Conservation (phyloP, 2,797 vertebrate species). For the Aulostomus chinensis region DNA sequence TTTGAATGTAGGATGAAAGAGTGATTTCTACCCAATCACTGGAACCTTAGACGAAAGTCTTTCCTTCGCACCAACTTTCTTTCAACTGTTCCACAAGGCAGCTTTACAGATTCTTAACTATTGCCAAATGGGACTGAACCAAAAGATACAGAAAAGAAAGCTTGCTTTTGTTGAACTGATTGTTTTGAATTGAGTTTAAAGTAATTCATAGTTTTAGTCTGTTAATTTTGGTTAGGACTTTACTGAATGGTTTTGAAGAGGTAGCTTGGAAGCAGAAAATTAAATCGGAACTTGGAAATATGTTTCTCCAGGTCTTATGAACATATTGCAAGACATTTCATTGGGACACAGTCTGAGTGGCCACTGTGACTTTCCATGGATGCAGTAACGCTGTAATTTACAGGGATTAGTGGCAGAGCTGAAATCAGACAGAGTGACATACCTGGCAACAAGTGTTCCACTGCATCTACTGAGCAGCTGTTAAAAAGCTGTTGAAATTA, state of each 20-base stretch:
- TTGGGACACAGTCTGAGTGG: conserved; percentile 39
- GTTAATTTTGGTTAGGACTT: neutral
- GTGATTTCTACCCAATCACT: conserved; percentile 64
- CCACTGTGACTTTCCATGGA: conserved; percentile 68
- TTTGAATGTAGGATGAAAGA: conserved; percentile 74
- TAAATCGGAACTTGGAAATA: conserved; percentile 27
- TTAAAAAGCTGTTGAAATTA: conserved; percentile 44
- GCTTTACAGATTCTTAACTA: conserved; percentile 17
- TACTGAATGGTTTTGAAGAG: too few relatives aligned
- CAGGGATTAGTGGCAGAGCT: conserved; percentile 73
- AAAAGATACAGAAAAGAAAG: neutral
- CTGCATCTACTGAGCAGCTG: conserved; percentile 48
- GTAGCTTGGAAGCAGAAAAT: conserved; percentile 16
- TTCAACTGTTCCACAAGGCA: conserved; percentile 13
- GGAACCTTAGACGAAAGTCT: conserved; percentile 30
- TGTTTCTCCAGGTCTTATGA: conserved; percentile 27
- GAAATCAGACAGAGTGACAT: conserved; percentile 59
- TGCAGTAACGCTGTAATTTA: conserved; percentile 78
- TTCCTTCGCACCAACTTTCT: conserved; percentile 19
- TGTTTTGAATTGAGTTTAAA: neutral
- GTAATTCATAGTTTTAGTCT: conserved; percentile 3
- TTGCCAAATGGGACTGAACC: conserved; percentile 24
- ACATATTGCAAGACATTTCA: conserved; percentile 41
- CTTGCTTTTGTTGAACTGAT: conserved; percentile 4
- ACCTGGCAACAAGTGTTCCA: conserved; percentile 46